Evolutionary conservation across 37 sponge, comb jelly and placozoan genomes (phyloP).

Genomic region (Ephydatia muelleri): DNA sequence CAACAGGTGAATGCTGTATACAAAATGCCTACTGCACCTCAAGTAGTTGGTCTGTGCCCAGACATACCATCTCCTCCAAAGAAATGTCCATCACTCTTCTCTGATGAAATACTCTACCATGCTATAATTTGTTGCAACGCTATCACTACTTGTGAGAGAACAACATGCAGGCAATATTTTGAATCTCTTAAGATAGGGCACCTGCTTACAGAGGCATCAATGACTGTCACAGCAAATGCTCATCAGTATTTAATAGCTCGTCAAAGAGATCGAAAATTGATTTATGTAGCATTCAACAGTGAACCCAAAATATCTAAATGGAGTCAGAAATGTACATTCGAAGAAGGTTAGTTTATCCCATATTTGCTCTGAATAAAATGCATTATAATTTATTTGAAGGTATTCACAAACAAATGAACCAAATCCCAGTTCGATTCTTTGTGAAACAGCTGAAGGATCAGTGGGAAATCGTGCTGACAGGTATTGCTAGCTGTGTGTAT

Average conservation of each 20-base stretch:
- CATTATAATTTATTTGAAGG: neutral
- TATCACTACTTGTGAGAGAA: constrained; percentile 15
- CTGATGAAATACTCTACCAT: constrained; percentile 60
- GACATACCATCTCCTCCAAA: neutral
- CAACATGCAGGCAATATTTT: neutral
- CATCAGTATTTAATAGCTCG: constrained; percentile 61
- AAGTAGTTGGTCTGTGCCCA: neutral
- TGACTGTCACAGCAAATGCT: constrained; percentile 25
- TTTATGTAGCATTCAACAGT: constrained; percentile 55
- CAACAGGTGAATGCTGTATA: constrained; percentile 5
- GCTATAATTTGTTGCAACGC: constrained; percentile 48
- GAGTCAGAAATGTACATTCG: constrained; percentile 25
- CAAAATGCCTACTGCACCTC: neutral
- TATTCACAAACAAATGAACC: constrained; percentile 16
- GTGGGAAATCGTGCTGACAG: constrained; percentile 51
- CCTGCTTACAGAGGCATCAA: constrained; percentile 36
- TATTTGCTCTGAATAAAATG: neutral
- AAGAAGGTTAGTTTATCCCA: constrained; percentile 25
- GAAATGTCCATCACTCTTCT: constrained; percentile 29
- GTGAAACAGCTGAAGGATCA: constrained; percentile 39
- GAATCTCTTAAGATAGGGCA: neutral
- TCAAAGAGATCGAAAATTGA: neutral
- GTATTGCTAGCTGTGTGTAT: constrained; percentile 26
- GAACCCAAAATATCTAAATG: constrained; percentile 29
- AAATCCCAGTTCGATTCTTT: constrained; percentile 54